These are phyloP conservation scores for Apamea crenata DNA, from an alignment of 2,888 invertebrate genomes.

Conservation along the genomic window DNA sequence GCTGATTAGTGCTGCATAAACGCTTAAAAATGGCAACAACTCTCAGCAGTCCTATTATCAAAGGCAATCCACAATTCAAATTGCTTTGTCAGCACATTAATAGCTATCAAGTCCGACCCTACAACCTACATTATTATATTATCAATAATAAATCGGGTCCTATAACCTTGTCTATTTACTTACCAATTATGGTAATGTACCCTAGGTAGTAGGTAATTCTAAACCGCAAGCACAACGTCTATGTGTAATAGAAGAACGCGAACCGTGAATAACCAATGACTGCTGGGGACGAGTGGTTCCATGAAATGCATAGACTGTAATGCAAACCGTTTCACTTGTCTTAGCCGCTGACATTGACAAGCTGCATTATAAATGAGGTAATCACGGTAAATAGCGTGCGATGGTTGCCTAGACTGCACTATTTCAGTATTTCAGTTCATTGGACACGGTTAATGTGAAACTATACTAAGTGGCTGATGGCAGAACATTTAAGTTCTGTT, in stretches of 20 bases:
- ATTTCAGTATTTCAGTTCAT: conserved; percentile 53
- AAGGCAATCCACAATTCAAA: conserved; percentile 36
- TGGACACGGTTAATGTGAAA: conserved; percentile 45
- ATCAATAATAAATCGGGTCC: conserved; percentile 55
- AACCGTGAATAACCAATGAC: conserved; percentile 63
- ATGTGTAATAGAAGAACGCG: conserved; percentile 56
- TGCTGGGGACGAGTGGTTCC: conserved; percentile 43
- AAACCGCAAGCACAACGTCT: conserved; percentile 45
- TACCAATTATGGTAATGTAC: conserved; percentile 26
- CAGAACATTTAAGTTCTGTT: conserved; percentile 17
- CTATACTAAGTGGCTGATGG: conserved; percentile 29
- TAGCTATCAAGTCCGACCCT: conserved; percentile 26
- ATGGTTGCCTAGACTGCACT: conserved; percentile 43
- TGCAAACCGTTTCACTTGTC: conserved; percentile 64
- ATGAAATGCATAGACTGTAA: conserved; percentile 47
- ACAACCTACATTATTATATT: conserved; percentile 32
- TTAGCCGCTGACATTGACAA: conserved; percentile 70
- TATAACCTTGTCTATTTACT: conserved; percentile 40
- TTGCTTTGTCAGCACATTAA: conserved; percentile 52
- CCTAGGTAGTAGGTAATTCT: conserved; percentile 21
- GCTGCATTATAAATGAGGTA: conserved; percentile 76
- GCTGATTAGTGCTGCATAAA: not conserved
- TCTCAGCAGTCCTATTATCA: conserved; percentile 19
- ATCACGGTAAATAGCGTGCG: conserved; percentile 65
- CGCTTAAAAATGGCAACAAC: conserved; percentile 28